These are phyloP conservation scores for Triops longicaudatus DNA, from an alignment of 1,140 invertebrate genomes.

Conservation along the genomic window DNA sequence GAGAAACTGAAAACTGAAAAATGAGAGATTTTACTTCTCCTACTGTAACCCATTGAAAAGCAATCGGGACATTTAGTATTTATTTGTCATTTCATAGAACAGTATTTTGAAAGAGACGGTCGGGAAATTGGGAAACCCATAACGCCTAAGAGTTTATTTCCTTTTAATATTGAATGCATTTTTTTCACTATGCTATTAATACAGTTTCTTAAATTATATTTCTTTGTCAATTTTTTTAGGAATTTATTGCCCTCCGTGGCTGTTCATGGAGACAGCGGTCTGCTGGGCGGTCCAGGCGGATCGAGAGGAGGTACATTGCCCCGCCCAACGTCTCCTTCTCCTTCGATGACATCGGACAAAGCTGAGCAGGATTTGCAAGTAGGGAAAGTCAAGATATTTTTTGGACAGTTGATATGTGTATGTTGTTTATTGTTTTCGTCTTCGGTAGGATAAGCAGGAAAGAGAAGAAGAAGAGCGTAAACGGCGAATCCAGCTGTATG, in stretches of 20 bases:
- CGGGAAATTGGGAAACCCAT: too few species aligned
- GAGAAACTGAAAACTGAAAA: too few species aligned
- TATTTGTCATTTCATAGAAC: too few species aligned
- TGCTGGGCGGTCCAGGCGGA: slow-evolving; percentile 17
- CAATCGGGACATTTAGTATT: too few species aligned
- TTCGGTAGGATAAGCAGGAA: slow-evolving; percentile 64
- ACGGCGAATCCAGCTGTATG: slow-evolving; percentile 87
- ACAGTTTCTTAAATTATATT: too few species aligned
- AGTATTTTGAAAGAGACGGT: too few species aligned
- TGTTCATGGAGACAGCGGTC: not conserved
- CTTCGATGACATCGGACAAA: slow-evolving; percentile 69
- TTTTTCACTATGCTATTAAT: too few species aligned
- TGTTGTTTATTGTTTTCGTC: slow-evolving; percentile 26
- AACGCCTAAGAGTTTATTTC: too few species aligned
- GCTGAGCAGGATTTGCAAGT: slow-evolving; percentile 55
- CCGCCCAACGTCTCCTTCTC: slow-evolving; percentile 70
- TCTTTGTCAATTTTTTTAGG: not conserved
- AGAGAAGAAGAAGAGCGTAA: slow-evolving; percentile 88
- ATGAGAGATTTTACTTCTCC: too few species aligned
- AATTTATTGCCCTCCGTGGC: slow-evolving; percentile 4
- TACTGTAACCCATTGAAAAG: too few species aligned
- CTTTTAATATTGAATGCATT: too few species aligned
- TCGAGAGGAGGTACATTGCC: slow-evolving; percentile 50
- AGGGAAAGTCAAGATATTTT: slow-evolving; percentile 14
- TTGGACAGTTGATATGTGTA: slow-evolving; percentile 3